Conservation (phyloP, 2,797 vertebrate species). For the Octomys mimax region DNA sequence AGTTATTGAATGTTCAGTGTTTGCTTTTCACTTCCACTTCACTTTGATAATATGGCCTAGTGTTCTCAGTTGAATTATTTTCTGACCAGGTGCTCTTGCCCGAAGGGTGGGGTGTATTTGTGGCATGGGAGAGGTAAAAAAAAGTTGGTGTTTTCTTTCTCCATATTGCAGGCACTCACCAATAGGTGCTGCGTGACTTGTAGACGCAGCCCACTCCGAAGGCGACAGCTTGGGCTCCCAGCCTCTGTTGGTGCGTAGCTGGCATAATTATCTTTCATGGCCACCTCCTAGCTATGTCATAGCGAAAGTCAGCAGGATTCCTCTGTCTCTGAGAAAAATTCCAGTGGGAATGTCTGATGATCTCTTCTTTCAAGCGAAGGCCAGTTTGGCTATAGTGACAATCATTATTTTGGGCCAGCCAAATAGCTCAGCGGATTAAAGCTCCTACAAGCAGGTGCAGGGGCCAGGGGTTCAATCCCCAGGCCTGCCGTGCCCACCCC, state of each 20-base stretch:
- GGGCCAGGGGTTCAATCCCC: too few species aligned
- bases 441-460: too few species aligned
- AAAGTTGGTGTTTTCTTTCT: constrained; percentile 22
- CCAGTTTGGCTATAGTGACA: neutral
- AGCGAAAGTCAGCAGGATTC: constrained; percentile 9
- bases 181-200: neutral
- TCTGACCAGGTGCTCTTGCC: constrained; percentile 61
- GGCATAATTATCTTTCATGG: neutral
- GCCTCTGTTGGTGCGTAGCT: neutral
- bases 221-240: neutral
- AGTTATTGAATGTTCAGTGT: constrained; percentile 72
- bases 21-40: constrained; percentile 68
- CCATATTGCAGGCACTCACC: neutral
- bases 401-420: neutral
- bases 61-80: constrained; percentile 68
- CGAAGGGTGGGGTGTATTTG: constrained; percentile 29
- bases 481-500: too few species aligned
- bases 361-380: neutral
- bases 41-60: constrained; percentile 61
- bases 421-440: too few species aligned
- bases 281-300: neutral
- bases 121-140: neutral
- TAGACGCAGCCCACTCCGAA: neutral
- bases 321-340: neutral
- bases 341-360: neutral